phyloP scores from a whole-genome alignment of 2,113 vertebrate species.

The Poecilia latipinna region DNA sequence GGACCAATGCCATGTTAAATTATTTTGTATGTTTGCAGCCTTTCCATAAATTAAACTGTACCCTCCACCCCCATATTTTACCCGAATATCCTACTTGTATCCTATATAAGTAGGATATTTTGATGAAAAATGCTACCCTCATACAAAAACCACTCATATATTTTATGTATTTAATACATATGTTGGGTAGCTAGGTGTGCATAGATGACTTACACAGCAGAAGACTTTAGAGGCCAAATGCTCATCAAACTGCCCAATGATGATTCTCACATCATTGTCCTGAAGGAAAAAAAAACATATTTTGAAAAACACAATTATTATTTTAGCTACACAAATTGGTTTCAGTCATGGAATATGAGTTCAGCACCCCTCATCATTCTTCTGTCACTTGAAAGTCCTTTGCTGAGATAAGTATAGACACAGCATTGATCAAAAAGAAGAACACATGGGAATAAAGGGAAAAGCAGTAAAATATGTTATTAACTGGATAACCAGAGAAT shows the following conservation, averaged over 20 bases:
- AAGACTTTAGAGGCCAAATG: slow-evolving; percentile 97
- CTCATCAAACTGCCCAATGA: slow-evolving; percentile 98
- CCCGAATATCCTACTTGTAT: no score
- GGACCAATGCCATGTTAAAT: neutral
- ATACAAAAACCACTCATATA: no score
- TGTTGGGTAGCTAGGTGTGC: neutral
- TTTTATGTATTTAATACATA: no score
- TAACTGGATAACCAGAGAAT: neutral
- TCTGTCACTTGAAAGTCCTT: neutral
- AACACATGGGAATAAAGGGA: no score
- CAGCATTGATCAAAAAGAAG: neutral
- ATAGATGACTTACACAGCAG: slow-evolving; percentile 92
- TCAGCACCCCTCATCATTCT: neutral
- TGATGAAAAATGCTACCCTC: no score
- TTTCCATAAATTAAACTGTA: neutral
- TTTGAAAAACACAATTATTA: neutral
- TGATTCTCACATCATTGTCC: slow-evolving; percentile 98
- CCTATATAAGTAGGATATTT: no score
- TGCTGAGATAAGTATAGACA: neutral
- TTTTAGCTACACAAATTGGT: neutral
- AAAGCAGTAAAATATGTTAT: no score
- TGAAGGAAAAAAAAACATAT: slow-evolving; percentile 61
- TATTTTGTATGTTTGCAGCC: neutral
- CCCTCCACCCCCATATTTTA: neutral
- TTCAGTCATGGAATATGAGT: neutral